phyloP scores from a whole-genome alignment of 2,113 vertebrate genomes.

The Oncorhynchus nerka region DNA sequence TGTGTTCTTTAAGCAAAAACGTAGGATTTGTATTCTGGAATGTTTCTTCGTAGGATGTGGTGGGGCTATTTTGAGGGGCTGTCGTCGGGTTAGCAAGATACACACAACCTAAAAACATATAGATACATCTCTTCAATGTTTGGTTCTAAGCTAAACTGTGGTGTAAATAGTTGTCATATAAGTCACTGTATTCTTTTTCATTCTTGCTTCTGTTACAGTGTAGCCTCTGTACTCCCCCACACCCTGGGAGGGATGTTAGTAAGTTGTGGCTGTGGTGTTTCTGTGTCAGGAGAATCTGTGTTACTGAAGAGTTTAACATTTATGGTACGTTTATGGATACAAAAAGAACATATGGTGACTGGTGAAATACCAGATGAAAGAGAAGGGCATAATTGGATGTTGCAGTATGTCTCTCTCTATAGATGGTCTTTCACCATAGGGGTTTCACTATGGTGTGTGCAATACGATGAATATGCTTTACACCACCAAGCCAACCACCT shows the following conservation, averaged over 20 bases:
- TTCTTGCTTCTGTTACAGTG: constrained; percentile 11
- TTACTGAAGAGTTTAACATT: not conserved
- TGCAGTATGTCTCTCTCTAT: constrained; percentile 1
- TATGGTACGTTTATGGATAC: constrained; percentile 18
- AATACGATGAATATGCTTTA: too few relatives aligned
- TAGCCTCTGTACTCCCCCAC: not conserved
- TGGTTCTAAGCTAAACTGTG: constrained; percentile 39
- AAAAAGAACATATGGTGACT: not conserved
- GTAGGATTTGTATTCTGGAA: constrained; percentile 11
- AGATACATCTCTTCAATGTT: constrained; percentile 28
- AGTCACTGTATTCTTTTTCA: constrained; percentile 10
- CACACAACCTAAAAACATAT: constrained; percentile 3
- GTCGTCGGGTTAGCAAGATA: constrained; percentile 18
- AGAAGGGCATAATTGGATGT: not conserved
- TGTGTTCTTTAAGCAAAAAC: constrained; percentile 40
- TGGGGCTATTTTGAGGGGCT: constrained; percentile 25
- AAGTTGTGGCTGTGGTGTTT: not conserved
- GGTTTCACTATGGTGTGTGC: not conserved
- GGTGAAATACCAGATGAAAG: constrained; percentile 16
- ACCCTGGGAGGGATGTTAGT: not conserved
- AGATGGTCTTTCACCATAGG: not conserved
- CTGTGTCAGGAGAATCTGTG: constrained; percentile 1
- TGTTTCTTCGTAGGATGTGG: not conserved
- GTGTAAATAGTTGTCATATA: constrained; percentile 38
- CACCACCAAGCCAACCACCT: not conserved